Percentiles rank a stretch among this genome's conserved stretches.
Evolutionary conservation across 2,797 vertebrate species (phyloP).

Genomic region (Gambusia yucatana): DNA sequence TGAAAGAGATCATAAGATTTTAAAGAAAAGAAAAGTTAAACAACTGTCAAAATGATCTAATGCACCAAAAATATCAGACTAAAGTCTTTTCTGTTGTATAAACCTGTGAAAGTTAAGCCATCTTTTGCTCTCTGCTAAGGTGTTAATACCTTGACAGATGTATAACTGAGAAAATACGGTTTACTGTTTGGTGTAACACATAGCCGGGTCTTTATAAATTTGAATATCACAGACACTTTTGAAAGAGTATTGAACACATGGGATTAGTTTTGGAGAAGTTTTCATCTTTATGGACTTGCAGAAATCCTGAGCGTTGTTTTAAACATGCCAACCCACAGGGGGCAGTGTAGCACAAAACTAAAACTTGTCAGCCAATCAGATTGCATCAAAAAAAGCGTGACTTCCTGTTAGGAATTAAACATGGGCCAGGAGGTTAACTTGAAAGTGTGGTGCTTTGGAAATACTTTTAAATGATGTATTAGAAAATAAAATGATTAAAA

Average conservation of each 20-base stretch:
- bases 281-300: background rate
- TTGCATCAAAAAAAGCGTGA: background rate
- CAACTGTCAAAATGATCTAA: background rate
- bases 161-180: background rate
- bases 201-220: too few relatives aligned
- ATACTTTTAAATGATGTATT: background rate
- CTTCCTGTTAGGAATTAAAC: background rate
- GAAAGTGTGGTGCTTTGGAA: background rate
- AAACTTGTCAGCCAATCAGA: background rate
- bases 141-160: background rate
- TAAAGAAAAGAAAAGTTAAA: slow-evolving; percentile 20
- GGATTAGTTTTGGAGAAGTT: background rate
- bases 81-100: background rate
- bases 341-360: background rate
- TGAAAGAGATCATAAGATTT: slow-evolving; percentile 25
- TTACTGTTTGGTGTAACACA: background rate
- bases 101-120: background rate
- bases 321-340: background rate
- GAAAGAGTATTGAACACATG: background rate
- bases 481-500: background rate
- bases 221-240: background rate
- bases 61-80: background rate
- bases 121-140: background rate
- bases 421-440: background rate
- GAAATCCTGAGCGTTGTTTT: background rate